phyloP scores from a whole-genome alignment of 2,113 vertebrate genomes.

The Uria aalge region DNA sequence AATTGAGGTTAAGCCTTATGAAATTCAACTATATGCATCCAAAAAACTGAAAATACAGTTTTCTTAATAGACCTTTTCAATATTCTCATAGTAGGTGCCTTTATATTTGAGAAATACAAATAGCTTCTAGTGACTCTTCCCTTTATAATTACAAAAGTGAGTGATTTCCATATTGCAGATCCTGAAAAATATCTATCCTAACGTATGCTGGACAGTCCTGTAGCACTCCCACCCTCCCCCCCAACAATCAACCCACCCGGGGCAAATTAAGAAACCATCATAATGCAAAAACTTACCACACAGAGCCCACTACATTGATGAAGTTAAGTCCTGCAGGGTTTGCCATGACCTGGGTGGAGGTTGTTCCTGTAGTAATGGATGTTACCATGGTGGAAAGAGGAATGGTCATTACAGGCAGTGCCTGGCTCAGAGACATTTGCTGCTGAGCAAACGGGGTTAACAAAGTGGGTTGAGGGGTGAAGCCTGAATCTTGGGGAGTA shows the following conservation, averaged over 20 bases:
- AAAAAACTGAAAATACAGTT: not conserved
- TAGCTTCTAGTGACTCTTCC: not conserved
- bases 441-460: conserved; percentile 91
- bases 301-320: conserved; percentile 95
- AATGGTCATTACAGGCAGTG: conserved; percentile 94
- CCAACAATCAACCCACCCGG: not conserved
- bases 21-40: not conserved
- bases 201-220: not conserved
- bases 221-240: not conserved
- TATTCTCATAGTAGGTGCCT: not conserved
- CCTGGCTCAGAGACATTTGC: conserved; percentile 91
- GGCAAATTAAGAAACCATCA: not conserved
- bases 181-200: not conserved
- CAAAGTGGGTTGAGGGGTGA: conserved; percentile 86
- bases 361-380: conserved; percentile 90
- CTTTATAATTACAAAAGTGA: not conserved
- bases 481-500: conserved; percentile 84
- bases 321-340: conserved; percentile 92
- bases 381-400: conserved; percentile 95
- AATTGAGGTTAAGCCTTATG: not conserved
- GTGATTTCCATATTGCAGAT: not conserved
- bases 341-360: conserved; percentile 91
- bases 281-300: conserved; percentile 83
- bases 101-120: not conserved
- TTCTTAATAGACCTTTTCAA: not conserved